These are phyloP conservation scores for Hemicordylus capensis DNA, from an alignment of 2,113 vertebrate species.

Conservation along the genomic window DNA sequence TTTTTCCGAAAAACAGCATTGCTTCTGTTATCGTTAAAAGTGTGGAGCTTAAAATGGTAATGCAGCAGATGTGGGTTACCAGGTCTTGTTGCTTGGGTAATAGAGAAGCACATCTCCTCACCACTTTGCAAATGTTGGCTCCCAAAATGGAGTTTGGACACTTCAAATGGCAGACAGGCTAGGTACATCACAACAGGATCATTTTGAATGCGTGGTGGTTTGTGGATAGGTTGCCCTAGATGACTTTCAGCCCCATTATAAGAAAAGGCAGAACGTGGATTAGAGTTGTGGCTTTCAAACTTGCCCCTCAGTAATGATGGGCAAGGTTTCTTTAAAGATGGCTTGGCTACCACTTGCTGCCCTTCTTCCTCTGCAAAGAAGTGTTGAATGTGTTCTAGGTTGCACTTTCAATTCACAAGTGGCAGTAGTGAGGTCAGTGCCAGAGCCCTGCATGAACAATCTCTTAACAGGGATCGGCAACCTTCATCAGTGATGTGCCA, in stretches of 20 bases:
- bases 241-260: neutral
- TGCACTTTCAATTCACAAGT: neutral
- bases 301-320: too few species aligned
- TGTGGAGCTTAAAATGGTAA: too few species aligned
- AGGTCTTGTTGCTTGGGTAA: neutral
- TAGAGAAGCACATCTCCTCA: neutral
- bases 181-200: neutral
- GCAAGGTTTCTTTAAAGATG: neutral
- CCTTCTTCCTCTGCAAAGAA: neutral
- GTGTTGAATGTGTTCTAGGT: neutral
- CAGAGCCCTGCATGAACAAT: neutral
- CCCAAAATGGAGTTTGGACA: neutral
- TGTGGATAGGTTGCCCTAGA: neutral
- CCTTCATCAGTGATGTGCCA: too few species aligned
- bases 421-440: neutral
- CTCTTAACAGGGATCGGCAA: too few species aligned
- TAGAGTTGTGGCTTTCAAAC: neutral
- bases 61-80: neutral
- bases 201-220: neutral
- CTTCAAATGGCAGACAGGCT: neutral
- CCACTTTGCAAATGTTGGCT: neutral
- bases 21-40: neutral
- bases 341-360: neutral
- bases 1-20: neutral
- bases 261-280: neutral